Base-by-base conservation (phyloP, 2,113 vertebrate genomes). In the Pimephales promelas region DNA sequence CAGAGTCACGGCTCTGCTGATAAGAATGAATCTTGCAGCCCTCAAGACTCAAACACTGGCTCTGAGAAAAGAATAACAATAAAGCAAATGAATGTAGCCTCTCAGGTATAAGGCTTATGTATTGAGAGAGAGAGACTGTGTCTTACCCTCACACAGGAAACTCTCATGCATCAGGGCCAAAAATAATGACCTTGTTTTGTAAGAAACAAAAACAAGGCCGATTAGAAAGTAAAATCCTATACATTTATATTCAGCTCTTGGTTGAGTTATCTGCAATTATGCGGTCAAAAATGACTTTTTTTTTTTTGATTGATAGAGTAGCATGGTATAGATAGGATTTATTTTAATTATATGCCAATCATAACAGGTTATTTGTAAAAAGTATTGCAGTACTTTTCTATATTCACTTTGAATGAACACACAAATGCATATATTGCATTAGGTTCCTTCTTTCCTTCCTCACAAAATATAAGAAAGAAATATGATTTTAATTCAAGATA, bases 141-240 rank as follows among this genome's bases (percentile, higher is more conserved):
- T 74, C 47, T 74, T 52, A 28, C 43, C 72, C 72, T 31, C 26
- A 28, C 45, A 49, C 14, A 49, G 45, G 47, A 74, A 74, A 52
- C 72, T 10, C 45, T 47, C 14, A 28, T 31, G 72, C 45, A 52
- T 52, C 8, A 74, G 47, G 26, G 47, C 47, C 72, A 45, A 20
- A 74, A 74, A 74, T 74, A 74, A 74, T 79, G 40, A 79, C 40
- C 78, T 34, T 79, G 59, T 79, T 79, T 64, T 66, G 59, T 66
- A 79, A 3, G 18, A 20, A 66, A 31, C 59, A 34, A 79, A 66
- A 79, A 45, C 57, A 79, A 28, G 76, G 10, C 40, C 1, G 24
- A 28, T 74, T 24, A 28, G 72, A 74, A 52, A 52, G 43, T 18
- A 22, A 74, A 74, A 47, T 74, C 16, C 24, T 52, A 4, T 20